A percentile compares a stretch with the other conserved stretches of the same genome.
phyloP scores from a whole-genome alignment of 2,888 invertebrate genomes.

The Cistogaster globosa region DNA sequence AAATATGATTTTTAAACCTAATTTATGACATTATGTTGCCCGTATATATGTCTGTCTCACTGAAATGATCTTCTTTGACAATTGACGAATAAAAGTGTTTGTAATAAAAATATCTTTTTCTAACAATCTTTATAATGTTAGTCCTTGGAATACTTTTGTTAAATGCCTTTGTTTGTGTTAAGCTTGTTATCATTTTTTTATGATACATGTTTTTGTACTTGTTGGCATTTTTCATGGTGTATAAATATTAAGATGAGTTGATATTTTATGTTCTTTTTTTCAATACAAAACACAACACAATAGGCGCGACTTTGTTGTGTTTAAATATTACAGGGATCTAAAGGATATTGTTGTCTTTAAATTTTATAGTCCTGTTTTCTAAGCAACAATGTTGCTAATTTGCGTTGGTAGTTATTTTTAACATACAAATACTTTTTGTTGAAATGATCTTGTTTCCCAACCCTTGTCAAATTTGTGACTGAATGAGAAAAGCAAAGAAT shows the following conservation, averaged over 20 bases:
- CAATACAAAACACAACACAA: constrained; percentile 41
- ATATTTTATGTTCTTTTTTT: constrained; percentile 54
- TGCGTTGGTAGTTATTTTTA: constrained; percentile 54
- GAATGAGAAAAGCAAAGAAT: constrained; percentile 1
- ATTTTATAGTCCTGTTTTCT: constrained; percentile 56
- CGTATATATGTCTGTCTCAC: constrained; percentile 20
- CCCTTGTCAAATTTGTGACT: constrained; percentile 61
- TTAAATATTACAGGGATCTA: constrained; percentile 30
- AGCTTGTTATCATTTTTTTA: constrained; percentile 66
- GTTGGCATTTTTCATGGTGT: constrained; percentile 61
- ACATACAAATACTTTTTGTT: constrained; percentile 23
- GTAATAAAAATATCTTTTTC: constrained; percentile 61
- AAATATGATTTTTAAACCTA: constrained; percentile 69
- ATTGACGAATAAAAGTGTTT: constrained; percentile 65
- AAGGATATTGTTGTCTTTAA: constrained; percentile 58
- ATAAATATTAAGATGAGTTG: constrained; percentile 57
- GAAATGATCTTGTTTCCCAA: constrained; percentile 50
- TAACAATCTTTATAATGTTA: constrained; percentile 33
- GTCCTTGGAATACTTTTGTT: constrained; percentile 57
- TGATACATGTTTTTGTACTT: constrained; percentile 52
- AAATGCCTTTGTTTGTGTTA: constrained; percentile 18
- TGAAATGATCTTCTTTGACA: constrained; percentile 61
- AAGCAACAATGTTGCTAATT: constrained; percentile 69
- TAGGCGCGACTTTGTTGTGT: constrained; percentile 68
- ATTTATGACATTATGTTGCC: constrained; percentile 60